Base-by-base conservation (phyloP, 92 coral and sea anemone genomes). In the Epizoanthus stellaris region DNA sequence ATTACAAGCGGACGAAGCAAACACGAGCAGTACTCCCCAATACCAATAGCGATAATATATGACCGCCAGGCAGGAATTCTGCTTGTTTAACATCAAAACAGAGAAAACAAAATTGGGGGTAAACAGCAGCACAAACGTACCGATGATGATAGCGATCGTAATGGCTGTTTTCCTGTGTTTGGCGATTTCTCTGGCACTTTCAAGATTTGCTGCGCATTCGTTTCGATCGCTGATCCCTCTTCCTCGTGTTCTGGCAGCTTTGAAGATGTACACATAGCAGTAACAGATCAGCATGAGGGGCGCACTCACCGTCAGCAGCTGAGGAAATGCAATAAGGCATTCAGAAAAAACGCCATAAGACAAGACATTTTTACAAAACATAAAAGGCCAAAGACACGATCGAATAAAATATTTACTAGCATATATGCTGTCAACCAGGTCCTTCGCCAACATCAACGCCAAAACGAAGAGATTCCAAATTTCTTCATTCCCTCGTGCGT, bases 31-130 rank as follows among this genome's bases (percentile, higher is more conserved):
- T 25, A 70, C 64, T 4, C 66, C 90, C 90, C 90, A 87, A 65
- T 80, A 71, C 90, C 90, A 87, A 66, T 73, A 67, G 43, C 86
- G 67, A 40, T 87, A 87, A 43, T 79, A 42, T 17, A 40, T 43
- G 56, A 87, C 61, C 47, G 65, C 77, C 40, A 36, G 25, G n/a
- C 90, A 87, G 20, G 80, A 75, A 23, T 54, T 23, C 5, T 34
- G 13, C 16, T 54, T 60, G n/a, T 65, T 72, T 3, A 87, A 71
- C 59, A 80, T 81, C 49, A 87, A 65, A 54, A 25, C 77, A 53
- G 90, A 80, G 68, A 87, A 87, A 17, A 81, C 79, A 67, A 87
- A 81, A 42, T 87, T 87, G 6, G 90, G 90, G 16, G 81, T 70
- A 54, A 80, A 87, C 73, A 87, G 59, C 7, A 65, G 8, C 6